Evolutionary conservation across 2,797 vertebrate genomes (phyloP).

Genomic region (Gadopsis bispinosus): DNA sequence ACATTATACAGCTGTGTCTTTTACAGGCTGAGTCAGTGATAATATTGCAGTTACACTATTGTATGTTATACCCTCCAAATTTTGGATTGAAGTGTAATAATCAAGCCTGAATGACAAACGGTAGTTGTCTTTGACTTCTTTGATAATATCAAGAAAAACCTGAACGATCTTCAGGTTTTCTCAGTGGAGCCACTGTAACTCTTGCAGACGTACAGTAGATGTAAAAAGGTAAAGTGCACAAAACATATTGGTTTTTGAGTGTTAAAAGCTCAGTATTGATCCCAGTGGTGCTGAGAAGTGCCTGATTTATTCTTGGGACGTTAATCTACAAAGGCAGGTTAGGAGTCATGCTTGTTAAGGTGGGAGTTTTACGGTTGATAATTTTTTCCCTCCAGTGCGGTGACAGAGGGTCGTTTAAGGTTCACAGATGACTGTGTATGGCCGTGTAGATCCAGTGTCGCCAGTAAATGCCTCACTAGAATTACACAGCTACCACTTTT

Average conservation of each 20-base stretch:
- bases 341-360: conserved; percentile 52
- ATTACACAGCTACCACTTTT: conserved; percentile 54
- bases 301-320: conserved; percentile 39
- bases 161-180: not conserved
- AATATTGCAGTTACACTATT: not conserved
- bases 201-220: not conserved
- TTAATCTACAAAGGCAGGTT: conserved; percentile 53
- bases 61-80: not conserved
- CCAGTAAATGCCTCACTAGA: conserved; percentile 57
- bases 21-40: not conserved
- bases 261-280: not conserved
- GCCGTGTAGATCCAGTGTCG: conserved; percentile 54
- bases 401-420: conserved; percentile 53
- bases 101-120: not conserved
- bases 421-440: conserved; percentile 50
- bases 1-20: not conserved
- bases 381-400: conserved; percentile 39
- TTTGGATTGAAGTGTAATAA: not conserved
- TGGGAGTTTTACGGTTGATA: conserved; percentile 47
- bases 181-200: not conserved
- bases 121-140: not conserved
- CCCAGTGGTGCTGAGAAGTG: not conserved
- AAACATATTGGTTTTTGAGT: not conserved
- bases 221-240: conserved; percentile 3
- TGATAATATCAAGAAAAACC: not conserved